Evolutionary conservation across 2,888 invertebrate species (phyloP).

Genomic region (Patella ulyssiponensis): DNA sequence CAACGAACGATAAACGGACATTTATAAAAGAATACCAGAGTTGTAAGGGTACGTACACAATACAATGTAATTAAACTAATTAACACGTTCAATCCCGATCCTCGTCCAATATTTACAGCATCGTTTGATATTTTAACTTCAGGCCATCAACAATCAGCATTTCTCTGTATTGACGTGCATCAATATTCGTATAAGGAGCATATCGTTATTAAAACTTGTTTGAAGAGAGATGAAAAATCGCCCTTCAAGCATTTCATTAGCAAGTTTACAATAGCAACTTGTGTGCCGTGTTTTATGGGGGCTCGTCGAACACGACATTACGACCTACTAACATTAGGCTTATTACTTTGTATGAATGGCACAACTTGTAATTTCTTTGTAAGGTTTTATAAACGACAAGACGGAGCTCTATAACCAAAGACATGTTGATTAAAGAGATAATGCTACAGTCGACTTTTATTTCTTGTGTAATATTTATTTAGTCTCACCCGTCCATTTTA

Average conservation of each 20-base stretch:
- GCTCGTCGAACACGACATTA: background rate
- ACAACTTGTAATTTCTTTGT: constrained; percentile 7
- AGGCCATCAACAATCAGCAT: too few relatives aligned
- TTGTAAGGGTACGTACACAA: too few relatives aligned
- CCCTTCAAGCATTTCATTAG: constrained; percentile 7
- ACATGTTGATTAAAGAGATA: constrained; percentile 7
- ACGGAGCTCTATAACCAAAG: background rate
- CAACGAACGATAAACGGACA: too few relatives aligned
- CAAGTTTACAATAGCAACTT: constrained; percentile 5
- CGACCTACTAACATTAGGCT: constrained; percentile 6
- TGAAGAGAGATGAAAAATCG: constrained; percentile 5
- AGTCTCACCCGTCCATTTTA: constrained; percentile 5
- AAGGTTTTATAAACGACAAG: constrained; percentile 4
- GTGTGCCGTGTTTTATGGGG: constrained; percentile 5
- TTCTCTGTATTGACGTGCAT: too few relatives aligned
- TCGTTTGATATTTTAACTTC: too few relatives aligned
- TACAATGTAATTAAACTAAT: too few relatives aligned
- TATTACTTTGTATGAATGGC: background rate
- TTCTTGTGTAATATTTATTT: constrained; percentile 11
- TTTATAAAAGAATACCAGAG: too few relatives aligned
- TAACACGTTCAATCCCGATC: too few relatives aligned
- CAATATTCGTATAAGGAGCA: constrained; percentile 2
- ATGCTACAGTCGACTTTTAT: constrained; percentile 8
- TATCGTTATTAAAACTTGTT: constrained; percentile 12
- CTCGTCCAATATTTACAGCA: too few relatives aligned